phyloP scores from a whole-genome alignment of 1,140 invertebrate genomes.

The Drosophila kepulauana region DNA sequence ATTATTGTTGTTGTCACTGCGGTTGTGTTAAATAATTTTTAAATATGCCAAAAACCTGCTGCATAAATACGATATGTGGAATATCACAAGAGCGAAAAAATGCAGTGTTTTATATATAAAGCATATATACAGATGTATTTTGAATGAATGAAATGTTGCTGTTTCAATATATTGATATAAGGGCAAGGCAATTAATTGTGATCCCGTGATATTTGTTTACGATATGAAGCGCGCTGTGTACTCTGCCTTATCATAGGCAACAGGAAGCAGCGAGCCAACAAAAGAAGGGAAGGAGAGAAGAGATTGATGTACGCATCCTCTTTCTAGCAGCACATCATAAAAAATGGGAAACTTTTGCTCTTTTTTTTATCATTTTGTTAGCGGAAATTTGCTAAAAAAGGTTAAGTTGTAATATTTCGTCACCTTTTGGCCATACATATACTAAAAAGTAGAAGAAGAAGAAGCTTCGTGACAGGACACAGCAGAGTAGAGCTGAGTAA shows the following conservation, averaged over 20 bases:
- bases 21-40: constrained; percentile 50
- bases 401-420: constrained; percentile 84
- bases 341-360: constrained; percentile 23
- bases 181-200: constrained; percentile 42
- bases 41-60: constrained; percentile 28
- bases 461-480: neutral
- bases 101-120: constrained; percentile 5
- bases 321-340: constrained; percentile 10
- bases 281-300: neutral
- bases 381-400: constrained; percentile 74
- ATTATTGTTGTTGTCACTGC: constrained; percentile 4
- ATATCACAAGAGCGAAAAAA: neutral
- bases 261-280: constrained; percentile 16
- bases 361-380: constrained; percentile 71
- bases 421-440: constrained; percentile 56
- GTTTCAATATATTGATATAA: constrained; percentile 32
- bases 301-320: constrained; percentile 33
- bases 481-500: constrained; percentile 29
- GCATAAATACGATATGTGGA: constrained; percentile 22
- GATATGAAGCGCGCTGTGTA: constrained; percentile 21
- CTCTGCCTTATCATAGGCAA: constrained; percentile 42
- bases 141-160: constrained; percentile 14
- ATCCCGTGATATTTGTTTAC: constrained; percentile 10
- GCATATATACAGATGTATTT: neutral
- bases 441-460: neutral